Conservation (phyloP, 2,888 invertebrate species). For the Troglohyphantes excavatus region DNA sequence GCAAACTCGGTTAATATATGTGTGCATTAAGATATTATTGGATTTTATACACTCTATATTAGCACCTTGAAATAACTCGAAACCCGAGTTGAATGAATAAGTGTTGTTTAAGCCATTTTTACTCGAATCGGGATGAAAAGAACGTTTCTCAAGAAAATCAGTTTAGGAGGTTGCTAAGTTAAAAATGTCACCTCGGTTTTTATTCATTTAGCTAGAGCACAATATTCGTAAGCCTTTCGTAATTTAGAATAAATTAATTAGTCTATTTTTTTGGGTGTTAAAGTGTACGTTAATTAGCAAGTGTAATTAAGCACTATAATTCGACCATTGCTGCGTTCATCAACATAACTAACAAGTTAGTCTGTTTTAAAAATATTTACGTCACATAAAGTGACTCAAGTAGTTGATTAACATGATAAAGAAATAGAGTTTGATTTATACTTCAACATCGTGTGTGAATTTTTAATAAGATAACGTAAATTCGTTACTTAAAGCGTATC, state of each 20-base stretch:
- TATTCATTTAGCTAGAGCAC: not conserved
- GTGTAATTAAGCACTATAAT: slow-evolving; percentile 48
- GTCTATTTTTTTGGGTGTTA: slow-evolving; percentile 2
- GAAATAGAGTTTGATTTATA: too few species aligned
- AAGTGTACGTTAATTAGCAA: slow-evolving; percentile 40
- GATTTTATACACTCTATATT: not conserved
- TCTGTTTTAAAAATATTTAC: not conserved
- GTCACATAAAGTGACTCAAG: not conserved
- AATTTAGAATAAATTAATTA: slow-evolving; percentile 50
- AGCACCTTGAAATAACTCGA: not conserved
- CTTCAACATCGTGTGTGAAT: too few species aligned
- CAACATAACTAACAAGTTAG: not conserved
- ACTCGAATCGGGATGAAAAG: not conserved
- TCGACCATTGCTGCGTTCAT: not conserved
- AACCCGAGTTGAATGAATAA: not conserved
- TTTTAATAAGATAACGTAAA: too few species aligned
- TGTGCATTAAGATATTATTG: not conserved
- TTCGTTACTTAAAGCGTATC: too few species aligned
- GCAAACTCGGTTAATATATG: not conserved
- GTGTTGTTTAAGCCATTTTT: not conserved
- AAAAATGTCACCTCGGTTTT: slow-evolving; percentile 18
- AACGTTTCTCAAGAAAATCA: slow-evolving; percentile 14
- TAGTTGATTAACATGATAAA: not conserved
- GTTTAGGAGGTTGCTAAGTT: slow-evolving; percentile 34
- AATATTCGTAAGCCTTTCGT: slow-evolving; percentile 26